Evolutionary conservation across 2,888 invertebrate species (phyloP), one percentile per base, ranked within the genome.

Genomic region (Sesia bembeciformis): DNA sequence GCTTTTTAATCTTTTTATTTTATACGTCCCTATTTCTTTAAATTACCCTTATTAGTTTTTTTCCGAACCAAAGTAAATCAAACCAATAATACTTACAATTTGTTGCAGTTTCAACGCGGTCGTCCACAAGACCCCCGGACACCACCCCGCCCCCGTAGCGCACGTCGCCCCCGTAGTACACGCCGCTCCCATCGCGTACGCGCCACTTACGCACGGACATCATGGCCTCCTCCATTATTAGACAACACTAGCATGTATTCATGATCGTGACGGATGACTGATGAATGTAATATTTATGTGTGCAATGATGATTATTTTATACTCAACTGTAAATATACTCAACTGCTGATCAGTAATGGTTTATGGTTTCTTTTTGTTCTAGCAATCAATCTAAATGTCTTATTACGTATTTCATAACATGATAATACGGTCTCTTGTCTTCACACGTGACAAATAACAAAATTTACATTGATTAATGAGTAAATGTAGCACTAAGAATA

Each of bases 261-360:
- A 72, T 70, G 72, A 66, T 75, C 69, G 78, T 73, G 82, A 82
- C 68, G 83, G 68, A 84, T 86, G 86, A 79, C 72, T 87, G 84
- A 73, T 78, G 84, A 80, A 76, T 88, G 89, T 87, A 87, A 87
- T 89, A 89, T 88, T 89, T 89, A 89, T 85, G 84, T 86, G 84
- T 86, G 85, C 66, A 81, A 74, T 76, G 74, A 76, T 76, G 74
- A 66, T 66, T 64, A 71, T 69, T 77, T 81, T 79, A 76, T 84
- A 84, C 74, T 80, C 78, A 73, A 74, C 65, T 82, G 84, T 86
- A 82, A 88, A 88, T 88, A 86, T 78, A 82, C 70, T 81, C 81
- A 80, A 82, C 84, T 84, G 84, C 83, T 86, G 87, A 88, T 83
- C 68, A 78, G 67, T 71, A 75, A 55, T 52, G 40, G 59, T 64